phyloP scores from a whole-genome alignment of 1,140 invertebrate species.

The Drosophila kikkawai region DNA sequence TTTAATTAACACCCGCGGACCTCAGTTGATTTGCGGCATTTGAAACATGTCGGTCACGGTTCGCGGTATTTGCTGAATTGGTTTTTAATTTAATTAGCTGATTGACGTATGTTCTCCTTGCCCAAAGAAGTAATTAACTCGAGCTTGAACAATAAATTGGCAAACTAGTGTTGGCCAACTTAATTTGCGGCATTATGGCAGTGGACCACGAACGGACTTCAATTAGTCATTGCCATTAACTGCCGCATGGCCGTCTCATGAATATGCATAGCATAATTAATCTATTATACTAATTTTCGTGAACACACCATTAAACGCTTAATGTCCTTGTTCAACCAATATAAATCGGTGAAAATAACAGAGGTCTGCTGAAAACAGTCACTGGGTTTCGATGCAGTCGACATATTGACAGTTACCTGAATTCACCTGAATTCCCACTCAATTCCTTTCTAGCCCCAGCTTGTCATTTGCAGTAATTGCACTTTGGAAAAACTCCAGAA shows the following conservation, averaged over 20 bases:
- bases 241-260: constrained; percentile 21
- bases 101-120: background rate
- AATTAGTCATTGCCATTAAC: constrained; percentile 42
- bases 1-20: constrained; percentile 61
- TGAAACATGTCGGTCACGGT: background rate
- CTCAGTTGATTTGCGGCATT: constrained; percentile 27
- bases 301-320: constrained; percentile 33
- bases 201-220: constrained; percentile 19
- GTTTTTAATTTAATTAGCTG: constrained; percentile 15
- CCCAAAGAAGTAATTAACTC: constrained; percentile 33
- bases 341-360: background rate
- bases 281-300: constrained; percentile 24
- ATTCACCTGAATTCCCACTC: constrained; percentile 5
- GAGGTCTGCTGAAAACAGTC: background rate
- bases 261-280: constrained; percentile 37
- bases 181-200: constrained; percentile 33
- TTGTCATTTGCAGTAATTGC: constrained; percentile 29
- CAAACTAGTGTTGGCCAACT: constrained; percentile 33
- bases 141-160: constrained; percentile 19
- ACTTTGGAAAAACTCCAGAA: background rate
- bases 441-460: background rate
- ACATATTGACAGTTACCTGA: constrained; percentile 19
- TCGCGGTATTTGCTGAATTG: background rate
- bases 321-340: background rate
- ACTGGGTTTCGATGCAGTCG: constrained; percentile 1